Evolutionary conservation across 2,888 invertebrate genomes (phyloP), one percentile per base, ranked within the genome.

Genomic region (Mythimna vitellina): DNA sequence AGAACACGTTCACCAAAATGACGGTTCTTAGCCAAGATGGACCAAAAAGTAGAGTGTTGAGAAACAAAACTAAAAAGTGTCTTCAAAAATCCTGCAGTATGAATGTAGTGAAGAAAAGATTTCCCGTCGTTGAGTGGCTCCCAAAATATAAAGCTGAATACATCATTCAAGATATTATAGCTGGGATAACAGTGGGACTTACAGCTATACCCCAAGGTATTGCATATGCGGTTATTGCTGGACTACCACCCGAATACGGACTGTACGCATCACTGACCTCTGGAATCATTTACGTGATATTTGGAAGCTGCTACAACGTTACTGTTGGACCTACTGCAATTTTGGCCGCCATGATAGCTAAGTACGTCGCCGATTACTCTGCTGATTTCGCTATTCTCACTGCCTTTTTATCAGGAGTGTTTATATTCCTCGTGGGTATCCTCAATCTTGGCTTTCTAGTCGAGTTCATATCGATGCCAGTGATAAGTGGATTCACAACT

Each of bases 221-320:
- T 69, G 98, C 98, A 0, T 98, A 98, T 87, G 98, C 98, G 1
- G 96, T 97, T 6, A 97, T 98, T 2, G 98, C 98, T 68, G 98
- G 98, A 81, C 93, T 98, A 8, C 96, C 97, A 0, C 96, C 97
- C 62, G 94, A 96, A 97, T 98, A 99, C 94, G 99, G 99, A 12
- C 95, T 99, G 0, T 99, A 99, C 90, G 98, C 99, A 0, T 98
- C 99, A 0, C 98, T 99, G 89, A 98, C 99, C 96, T 98, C 98
- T 54, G 98, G 98, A 89, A 98, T 99, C 88, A 96, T 99, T 0
- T 99, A 99, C 90, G 97, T 98, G 20, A 91, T 99, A 60, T 97
- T 99, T 85, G 99, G 99, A 66, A 98, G 98, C 88, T 98, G 97
- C 87, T 98, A 98, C 89, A 97, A 98, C 87, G 89, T 97, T 38